These are phyloP conservation scores for Pseudoatta argentina DNA, from an alignment of 1,140 invertebrate genomes.

Conservation along the genomic window DNA sequence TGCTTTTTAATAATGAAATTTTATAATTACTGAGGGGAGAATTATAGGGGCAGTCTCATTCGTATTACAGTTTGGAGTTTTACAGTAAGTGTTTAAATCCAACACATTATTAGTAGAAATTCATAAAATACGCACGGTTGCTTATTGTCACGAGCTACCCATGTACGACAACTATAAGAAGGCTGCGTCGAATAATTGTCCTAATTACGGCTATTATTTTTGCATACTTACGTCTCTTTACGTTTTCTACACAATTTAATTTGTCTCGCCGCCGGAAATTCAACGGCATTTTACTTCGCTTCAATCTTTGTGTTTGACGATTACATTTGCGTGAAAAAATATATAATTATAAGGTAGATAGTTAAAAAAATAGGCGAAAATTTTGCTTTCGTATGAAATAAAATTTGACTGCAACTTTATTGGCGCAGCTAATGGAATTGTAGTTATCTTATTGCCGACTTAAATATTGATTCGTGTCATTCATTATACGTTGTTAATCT, in stretches of 20 bases:
- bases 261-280: conserved; percentile 18
- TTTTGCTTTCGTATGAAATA: not conserved
- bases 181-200: conserved; percentile 33
- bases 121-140: conserved; percentile 30
- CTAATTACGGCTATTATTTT: conserved; percentile 38
- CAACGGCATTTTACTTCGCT: not conserved
- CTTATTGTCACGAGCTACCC: conserved; percentile 29
- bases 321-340: not conserved
- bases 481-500: no score
- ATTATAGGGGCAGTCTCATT: not conserved
- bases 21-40: not conserved
- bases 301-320: conserved; percentile 8
- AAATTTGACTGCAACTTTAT: not conserved
- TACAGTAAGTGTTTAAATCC: not conserved
- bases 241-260: conserved; percentile 75
- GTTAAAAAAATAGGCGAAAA: not conserved
- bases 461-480: not conserved
- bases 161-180: conserved; percentile 41
- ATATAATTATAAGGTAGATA: not conserved
- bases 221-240: conserved; percentile 58
- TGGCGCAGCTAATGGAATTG: not conserved
- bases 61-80: not conserved
- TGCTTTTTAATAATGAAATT: not conserved
- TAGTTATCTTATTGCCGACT: not conserved
- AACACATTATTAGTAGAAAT: not conserved